phyloP scores from a whole-genome alignment of 2,888 invertebrate species.

The Pammene fasciana region DNA sequence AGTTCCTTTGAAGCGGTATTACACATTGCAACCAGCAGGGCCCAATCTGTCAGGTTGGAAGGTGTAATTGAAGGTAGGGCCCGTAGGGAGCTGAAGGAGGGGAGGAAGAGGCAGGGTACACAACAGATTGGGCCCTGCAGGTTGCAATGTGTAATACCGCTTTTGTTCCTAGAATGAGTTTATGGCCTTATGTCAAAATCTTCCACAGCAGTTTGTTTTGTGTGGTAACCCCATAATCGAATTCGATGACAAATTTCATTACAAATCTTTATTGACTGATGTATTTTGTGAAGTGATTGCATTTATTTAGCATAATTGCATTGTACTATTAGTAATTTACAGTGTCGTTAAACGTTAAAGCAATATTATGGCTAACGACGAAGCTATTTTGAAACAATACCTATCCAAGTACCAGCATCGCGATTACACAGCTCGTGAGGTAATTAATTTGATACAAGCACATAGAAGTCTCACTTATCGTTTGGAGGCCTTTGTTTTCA shows the following conservation, averaged over 20 bases:
- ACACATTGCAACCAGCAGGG: too few species aligned
- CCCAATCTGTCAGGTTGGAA: too few species aligned
- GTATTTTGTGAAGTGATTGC: constrained; percentile 36
- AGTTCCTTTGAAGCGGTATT: too few species aligned
- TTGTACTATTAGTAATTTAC: constrained; percentile 14
- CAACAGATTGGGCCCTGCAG: too few species aligned
- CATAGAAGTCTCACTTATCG: constrained; percentile 76
- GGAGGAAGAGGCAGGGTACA: too few species aligned
- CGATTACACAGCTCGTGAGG: constrained; percentile 75
- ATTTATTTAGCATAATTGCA: constrained; percentile 27
- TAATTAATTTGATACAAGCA: constrained; percentile 72
- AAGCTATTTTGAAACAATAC: constrained; percentile 70
- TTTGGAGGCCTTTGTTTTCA: constrained; percentile 88
- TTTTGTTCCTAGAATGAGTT: too few species aligned
- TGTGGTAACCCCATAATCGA: constrained; percentile 30
- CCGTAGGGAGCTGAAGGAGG: too few species aligned
- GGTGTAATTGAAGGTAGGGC: too few species aligned
- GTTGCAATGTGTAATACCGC: too few species aligned
- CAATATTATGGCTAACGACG: constrained; percentile 73
- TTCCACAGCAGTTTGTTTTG: not conserved
- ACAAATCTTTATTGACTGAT: constrained; percentile 40
- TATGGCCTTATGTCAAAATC: constrained; percentile 24
- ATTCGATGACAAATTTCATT: constrained; percentile 41
- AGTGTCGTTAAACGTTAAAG: constrained; percentile 20
- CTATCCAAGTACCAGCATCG: constrained; percentile 76